Conservation (phyloP, 2,113 vertebrate species). For the Psephotus haematonotus region DNA sequence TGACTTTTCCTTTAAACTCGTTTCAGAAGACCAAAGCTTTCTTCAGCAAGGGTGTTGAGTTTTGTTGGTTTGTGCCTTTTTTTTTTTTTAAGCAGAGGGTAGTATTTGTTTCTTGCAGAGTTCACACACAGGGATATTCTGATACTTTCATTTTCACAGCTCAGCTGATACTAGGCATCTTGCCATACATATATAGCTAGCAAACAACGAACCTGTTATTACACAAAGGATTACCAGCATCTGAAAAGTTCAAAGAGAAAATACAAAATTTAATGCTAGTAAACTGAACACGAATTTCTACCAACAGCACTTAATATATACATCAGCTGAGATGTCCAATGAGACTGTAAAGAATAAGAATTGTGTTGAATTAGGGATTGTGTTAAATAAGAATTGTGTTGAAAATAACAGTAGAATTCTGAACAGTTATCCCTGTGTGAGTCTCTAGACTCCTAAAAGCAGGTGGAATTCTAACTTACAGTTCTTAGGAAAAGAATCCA, state of each 20-base stretch:
- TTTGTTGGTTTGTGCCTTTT: background rate
- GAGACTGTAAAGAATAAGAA: background rate
- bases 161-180: background rate
- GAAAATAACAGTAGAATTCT: background rate
- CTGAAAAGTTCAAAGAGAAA: background rate
- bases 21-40: background rate
- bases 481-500: background rate
- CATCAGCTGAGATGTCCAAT: background rate
- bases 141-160: conserved; percentile 14
- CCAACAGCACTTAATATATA: background rate
- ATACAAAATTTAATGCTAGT: background rate
- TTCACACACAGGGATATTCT: conserved; percentile 4
- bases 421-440: background rate
- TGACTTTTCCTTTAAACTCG: background rate
- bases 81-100: background rate
- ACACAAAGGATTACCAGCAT: background rate
- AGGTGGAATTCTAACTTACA: background rate
- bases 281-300: background rate
- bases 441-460: background rate
- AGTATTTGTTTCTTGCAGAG: background rate
- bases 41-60: background rate
- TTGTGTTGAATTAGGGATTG: background rate
- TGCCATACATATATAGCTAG: background rate
- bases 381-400: background rate
- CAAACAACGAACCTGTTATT: conserved; percentile 13